Conservation (phyloP, 2,113 vertebrate species). For the Bungarus multicinctus region DNA sequence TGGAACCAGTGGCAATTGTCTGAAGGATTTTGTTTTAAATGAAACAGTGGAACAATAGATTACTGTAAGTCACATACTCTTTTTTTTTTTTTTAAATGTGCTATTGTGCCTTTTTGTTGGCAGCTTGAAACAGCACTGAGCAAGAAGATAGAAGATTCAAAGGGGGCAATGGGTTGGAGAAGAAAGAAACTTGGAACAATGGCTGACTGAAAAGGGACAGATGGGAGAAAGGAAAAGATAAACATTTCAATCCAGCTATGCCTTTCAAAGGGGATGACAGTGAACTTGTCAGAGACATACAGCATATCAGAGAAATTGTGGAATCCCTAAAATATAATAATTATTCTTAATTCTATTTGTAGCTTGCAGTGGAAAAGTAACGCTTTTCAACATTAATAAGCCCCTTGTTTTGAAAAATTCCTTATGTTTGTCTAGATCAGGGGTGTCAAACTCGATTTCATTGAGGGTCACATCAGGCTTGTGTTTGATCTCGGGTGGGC, state of each 20-base stretch:
- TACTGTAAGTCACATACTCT: background rate
- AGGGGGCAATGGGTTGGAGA: background rate
- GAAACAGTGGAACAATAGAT: background rate
- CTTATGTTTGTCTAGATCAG: background rate
- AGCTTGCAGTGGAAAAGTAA: background rate
- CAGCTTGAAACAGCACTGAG: background rate
- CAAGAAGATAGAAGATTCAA: background rate
- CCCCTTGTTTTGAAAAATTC: background rate
- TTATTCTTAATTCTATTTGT: background rate
- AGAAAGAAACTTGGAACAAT: background rate
- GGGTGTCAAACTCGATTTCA: too few relatives aligned
- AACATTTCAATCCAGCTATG: background rate
- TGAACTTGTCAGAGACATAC: background rate
- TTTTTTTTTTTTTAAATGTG: background rate
- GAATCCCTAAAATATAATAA: background rate
- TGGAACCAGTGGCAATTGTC: background rate
- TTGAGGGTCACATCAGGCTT: too few relatives aligned
- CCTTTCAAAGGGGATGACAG: background rate
- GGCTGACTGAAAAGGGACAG: background rate
- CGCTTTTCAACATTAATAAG: background rate
- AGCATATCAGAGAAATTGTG: background rate
- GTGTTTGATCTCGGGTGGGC: too few relatives aligned
- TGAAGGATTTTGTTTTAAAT: background rate
- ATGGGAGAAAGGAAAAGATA: background rate
- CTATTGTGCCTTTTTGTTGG: background rate